phyloP scores from a whole-genome alignment of 2,113 vertebrate species.

The Telmatochromis sp. region DNA sequence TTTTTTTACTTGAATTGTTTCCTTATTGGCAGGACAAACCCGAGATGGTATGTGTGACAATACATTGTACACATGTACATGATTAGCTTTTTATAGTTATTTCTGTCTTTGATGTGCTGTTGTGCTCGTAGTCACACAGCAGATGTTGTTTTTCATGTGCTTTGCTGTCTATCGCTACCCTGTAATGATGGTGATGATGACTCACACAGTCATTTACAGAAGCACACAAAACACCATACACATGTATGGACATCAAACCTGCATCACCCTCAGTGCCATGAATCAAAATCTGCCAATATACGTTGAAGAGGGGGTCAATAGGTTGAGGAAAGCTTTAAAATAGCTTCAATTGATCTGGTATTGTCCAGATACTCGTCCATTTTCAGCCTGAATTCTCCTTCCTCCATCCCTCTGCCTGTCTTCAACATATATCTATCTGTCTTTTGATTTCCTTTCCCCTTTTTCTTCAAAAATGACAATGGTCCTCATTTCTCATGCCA shows the following conservation, averaged over 20 bases:
- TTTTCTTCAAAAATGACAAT: constrained; percentile 27
- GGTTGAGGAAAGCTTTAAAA: neutral
- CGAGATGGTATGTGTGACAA: neutral
- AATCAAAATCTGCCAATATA: constrained; percentile 14
- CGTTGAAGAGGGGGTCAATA: neutral
- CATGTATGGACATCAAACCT: neutral
- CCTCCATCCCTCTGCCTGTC: neutral
- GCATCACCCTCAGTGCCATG: neutral
- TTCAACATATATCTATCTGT: neutral
- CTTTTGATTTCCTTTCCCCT: neutral
- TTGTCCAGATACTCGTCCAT: neutral
- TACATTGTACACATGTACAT: neutral
- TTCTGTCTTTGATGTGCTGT: constrained; percentile 8
- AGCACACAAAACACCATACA: neutral
- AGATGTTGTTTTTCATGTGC: neutral
- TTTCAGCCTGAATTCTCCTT: neutral
- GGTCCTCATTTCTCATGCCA: constrained; percentile 33
- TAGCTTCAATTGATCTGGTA: neutral
- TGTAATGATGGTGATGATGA: neutral
- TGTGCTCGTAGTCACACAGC: neutral
- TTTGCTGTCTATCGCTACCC: neutral
- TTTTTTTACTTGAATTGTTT: neutral
- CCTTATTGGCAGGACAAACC: neutral
- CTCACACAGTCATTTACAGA: neutral
- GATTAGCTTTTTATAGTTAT: neutral